A percentile compares a stretch with the other conserved stretches of the same genome.
Conservation (phyloP, 2,797 vertebrate genomes). For the Epinephelus awoara region DNA sequence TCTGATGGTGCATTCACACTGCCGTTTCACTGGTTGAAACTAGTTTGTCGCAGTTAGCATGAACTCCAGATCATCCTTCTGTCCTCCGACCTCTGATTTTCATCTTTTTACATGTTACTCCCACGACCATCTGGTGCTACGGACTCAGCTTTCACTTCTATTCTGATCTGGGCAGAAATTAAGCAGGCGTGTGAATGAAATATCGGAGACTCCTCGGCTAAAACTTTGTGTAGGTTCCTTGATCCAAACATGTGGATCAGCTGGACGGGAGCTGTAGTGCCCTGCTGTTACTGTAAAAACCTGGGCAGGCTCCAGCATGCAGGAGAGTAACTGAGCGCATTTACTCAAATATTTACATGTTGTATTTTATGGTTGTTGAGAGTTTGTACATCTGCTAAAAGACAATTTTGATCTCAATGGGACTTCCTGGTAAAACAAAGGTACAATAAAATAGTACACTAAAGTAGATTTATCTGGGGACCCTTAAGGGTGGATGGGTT, state of each 20-base stretch:
- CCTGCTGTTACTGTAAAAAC: not conserved
- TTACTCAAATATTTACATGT: too few species aligned
- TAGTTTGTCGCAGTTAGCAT: not conserved
- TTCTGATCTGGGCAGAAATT: slow-evolving; percentile 2
- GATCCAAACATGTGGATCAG: slow-evolving; percentile 25
- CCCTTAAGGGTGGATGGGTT: too few species aligned
- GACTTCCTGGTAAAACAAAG: too few species aligned
- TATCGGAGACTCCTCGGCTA: not conserved
- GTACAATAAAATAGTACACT: too few species aligned
- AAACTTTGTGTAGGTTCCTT: not conserved
- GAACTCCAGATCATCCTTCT: slow-evolving; percentile 1
- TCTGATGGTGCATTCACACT: not conserved
- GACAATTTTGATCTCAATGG: too few species aligned
- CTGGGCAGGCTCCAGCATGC: too few species aligned
- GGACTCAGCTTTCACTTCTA: not conserved
- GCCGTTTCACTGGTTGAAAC: not conserved
- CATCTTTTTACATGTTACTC: slow-evolving; percentile 9
- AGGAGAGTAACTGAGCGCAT: too few species aligned
- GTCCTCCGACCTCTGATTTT: slow-evolving; percentile 21
- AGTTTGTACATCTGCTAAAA: too few species aligned
- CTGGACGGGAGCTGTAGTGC: not conserved
- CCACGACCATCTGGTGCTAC: slow-evolving; percentile 24
- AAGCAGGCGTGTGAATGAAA: not conserved
- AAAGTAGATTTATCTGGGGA: too few species aligned
- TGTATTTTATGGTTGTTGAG: too few species aligned